phyloP scores from a whole-genome alignment of 64 coral and sea anemone species.

The Actinia equina region DNA sequence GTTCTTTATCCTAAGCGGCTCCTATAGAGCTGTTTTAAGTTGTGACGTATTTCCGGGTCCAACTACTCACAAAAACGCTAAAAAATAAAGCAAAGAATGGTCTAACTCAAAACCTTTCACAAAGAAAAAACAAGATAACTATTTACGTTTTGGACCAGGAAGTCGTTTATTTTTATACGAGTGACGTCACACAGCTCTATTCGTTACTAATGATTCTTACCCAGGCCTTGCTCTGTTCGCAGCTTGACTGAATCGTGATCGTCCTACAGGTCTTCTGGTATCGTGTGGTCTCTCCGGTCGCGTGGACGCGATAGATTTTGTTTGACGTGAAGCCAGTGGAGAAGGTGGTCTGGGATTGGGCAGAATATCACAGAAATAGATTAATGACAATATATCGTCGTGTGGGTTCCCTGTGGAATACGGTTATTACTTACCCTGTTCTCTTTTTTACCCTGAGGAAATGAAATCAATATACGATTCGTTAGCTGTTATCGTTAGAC shows the following conservation, averaged over 20 bases:
- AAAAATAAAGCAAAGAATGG: too few relatives aligned
- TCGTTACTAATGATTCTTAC: neutral
- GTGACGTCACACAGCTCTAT: too few relatives aligned
- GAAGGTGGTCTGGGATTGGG: slow-evolving; percentile 11
- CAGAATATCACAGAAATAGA: neutral
- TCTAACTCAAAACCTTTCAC: too few relatives aligned
- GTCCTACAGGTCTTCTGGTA: slow-evolving; percentile 46
- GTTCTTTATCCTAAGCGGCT: neutral
- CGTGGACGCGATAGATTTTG: neutral
- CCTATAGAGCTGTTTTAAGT: neutral
- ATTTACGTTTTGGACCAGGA: too few relatives aligned
- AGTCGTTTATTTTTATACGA: too few relatives aligned
- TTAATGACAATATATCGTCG: neutral
- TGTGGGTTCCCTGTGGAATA: neutral
- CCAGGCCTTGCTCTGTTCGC: slow-evolving; percentile 9
- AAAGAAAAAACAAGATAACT: too few relatives aligned
- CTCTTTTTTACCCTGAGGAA: neutral
- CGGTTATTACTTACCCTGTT: neutral
- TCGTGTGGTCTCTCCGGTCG: slow-evolving; percentile 18
- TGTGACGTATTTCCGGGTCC: neutral
- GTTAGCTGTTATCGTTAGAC: neutral
- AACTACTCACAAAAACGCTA: too few relatives aligned
- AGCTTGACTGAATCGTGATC: slow-evolving; percentile 29
- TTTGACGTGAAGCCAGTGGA: neutral
- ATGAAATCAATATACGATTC: neutral